phyloP scores from a whole-genome alignment of 2,113 vertebrate genomes.

The Xenopus laevis region DNA sequence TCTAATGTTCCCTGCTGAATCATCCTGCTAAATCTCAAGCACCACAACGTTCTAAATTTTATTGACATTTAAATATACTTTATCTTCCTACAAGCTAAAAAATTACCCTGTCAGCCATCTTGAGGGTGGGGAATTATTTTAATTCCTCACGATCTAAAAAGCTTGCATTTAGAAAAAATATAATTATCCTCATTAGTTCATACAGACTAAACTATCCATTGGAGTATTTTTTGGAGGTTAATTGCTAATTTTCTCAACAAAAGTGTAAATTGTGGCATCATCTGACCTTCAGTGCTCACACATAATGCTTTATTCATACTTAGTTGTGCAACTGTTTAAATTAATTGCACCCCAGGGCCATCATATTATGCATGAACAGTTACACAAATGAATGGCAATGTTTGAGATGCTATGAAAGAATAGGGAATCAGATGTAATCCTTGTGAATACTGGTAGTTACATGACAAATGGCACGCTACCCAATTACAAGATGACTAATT shows the following conservation, averaged over 20 bases:
- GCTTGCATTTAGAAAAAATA: slow-evolving; percentile 48
- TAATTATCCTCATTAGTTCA: slow-evolving; percentile 49
- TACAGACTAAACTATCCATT: slow-evolving; percentile 53
- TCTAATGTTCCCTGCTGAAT: too few species aligned
- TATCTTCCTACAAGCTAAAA: neutral
- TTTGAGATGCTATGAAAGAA: slow-evolving; percentile 50
- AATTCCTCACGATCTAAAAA: slow-evolving; percentile 32
- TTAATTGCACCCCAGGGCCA: slow-evolving; percentile 56
- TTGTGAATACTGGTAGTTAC: slow-evolving; percentile 44
- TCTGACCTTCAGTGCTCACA: slow-evolving; percentile 52
- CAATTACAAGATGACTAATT: slow-evolving; percentile 55
- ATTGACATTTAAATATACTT: neutral
- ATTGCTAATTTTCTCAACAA: slow-evolving; percentile 54
- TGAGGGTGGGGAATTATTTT: slow-evolving; percentile 11
- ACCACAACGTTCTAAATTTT: too few species aligned
- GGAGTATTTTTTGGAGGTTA: slow-evolving; percentile 52
- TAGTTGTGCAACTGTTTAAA: slow-evolving; percentile 56
- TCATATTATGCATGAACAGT: slow-evolving; percentile 55
- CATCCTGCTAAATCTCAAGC: too few species aligned
- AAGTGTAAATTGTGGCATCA: slow-evolving; percentile 55
- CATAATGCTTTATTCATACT: slow-evolving; percentile 44
- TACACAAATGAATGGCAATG: slow-evolving; percentile 49
- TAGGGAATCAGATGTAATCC: slow-evolving; percentile 50
- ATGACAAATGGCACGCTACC: slow-evolving; percentile 48
- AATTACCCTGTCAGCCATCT: slow-evolving; percentile 5